phyloP scores from a whole-genome alignment of 1,140 invertebrate genomes.

The Drosophila teissieri region DNA sequence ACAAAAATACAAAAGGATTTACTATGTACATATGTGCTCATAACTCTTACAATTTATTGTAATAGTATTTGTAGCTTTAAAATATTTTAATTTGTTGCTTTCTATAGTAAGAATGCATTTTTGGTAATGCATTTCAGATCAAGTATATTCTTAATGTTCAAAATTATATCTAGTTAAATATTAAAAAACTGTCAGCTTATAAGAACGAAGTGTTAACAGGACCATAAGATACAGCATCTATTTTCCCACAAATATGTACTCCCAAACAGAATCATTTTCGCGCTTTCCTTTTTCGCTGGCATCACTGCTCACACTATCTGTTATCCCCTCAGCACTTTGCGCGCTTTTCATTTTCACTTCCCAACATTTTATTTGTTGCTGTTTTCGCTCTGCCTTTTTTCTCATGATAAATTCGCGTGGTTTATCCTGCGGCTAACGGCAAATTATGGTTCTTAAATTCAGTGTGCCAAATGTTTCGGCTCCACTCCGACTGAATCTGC shows the following conservation, averaged over 20 bases:
- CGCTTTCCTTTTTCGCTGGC: constrained; percentile 2
- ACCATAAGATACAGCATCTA: neutral
- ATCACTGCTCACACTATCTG: constrained; percentile 32
- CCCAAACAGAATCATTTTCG: neutral
- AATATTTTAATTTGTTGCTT: too few relatives aligned
- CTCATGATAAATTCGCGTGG: constrained; percentile 80
- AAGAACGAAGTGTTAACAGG: neutral
- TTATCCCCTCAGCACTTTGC: constrained; percentile 20
- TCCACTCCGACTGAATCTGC: constrained; percentile 18
- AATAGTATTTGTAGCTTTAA: too few relatives aligned
- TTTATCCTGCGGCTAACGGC: constrained; percentile 72
- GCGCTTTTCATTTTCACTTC: constrained; percentile 77
- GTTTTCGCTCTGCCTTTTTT: constrained; percentile 51
- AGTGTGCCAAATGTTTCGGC: constrained; percentile 48
- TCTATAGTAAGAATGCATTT: too few relatives aligned
- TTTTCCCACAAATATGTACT: neutral
- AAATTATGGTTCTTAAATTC: constrained; percentile 82
- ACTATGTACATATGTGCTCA: too few relatives aligned
- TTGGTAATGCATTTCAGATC: too few relatives aligned
- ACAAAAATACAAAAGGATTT: too few relatives aligned
- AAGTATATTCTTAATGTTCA: too few relatives aligned
- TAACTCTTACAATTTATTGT: too few relatives aligned
- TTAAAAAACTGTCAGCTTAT: too few relatives aligned
- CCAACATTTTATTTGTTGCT: constrained; percentile 60
- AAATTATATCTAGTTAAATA: too few relatives aligned